Percentiles rank a stretch among this genome's conserved stretches.
phyloP scores from a whole-genome alignment of 1,140 invertebrate species.

The Trichonephila clavipes region DNA sequence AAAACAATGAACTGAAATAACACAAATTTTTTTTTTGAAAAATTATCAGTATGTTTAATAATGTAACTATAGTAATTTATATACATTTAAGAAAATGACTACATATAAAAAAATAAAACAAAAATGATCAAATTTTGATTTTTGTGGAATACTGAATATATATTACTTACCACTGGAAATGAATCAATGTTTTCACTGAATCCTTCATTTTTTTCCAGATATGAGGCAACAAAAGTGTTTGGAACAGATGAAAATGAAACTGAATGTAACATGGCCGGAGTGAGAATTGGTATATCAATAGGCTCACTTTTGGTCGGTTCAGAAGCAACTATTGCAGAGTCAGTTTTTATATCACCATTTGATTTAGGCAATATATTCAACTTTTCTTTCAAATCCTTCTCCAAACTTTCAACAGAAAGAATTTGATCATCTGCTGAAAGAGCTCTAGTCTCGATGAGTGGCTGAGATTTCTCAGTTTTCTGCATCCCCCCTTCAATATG shows the following conservation, averaged over 20 bases:
- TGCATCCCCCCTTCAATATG: constrained; percentile 90
- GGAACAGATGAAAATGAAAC: constrained; percentile 69
- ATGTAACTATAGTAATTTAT: no score
- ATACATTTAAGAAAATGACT: no score
- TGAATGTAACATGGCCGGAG: constrained; percentile 76
- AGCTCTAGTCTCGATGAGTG: background rate
- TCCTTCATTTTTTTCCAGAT: constrained; percentile 53
- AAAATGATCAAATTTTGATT: no score
- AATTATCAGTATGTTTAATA: no score
- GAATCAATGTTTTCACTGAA: constrained; percentile 42
- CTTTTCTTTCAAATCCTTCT: constrained; percentile 75
- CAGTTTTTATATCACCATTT: background rate
- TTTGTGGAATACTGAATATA: no score
- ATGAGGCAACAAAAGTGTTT: background rate
- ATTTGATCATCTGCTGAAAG: constrained; percentile 27
- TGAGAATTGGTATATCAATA: constrained; percentile 77
- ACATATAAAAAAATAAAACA: no score
- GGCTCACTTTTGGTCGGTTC: constrained; percentile 65
- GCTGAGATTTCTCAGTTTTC: constrained; percentile 14
- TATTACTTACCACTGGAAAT: constrained; percentile 54
- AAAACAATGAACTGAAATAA: no score
- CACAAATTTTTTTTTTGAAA: no score
- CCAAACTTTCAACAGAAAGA: constrained; percentile 50
- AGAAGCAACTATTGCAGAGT: background rate
- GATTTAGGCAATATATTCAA: constrained; percentile 67